Evolutionary conservation across 2,888 invertebrate genomes (phyloP).

Genomic region (Himalopsyche kuldschensis): DNA sequence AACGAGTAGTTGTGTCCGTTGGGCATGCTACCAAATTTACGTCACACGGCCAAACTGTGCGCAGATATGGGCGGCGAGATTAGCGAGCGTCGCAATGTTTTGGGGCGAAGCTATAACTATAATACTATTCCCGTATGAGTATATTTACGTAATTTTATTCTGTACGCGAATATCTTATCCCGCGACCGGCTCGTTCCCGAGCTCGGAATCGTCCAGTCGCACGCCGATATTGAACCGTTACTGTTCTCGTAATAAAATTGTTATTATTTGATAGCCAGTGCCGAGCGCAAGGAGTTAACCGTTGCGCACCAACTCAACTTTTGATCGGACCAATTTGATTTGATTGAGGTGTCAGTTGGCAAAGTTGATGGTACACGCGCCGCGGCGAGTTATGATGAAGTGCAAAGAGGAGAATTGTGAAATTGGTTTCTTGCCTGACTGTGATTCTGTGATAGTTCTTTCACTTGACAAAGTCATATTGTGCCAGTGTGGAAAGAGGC

Average conservation of each 20-base stretch:
- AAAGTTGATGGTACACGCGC: constrained; percentile 15
- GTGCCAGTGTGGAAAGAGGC: constrained; percentile 58
- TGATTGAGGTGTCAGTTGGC: not conserved
- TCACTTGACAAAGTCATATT: constrained; percentile 59
- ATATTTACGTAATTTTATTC: not conserved
- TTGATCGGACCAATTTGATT: not conserved
- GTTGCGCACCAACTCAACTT: not conserved
- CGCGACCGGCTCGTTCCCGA: not conserved
- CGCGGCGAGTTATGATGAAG: constrained; percentile 53
- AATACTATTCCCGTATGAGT: not conserved
- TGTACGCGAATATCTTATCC: not conserved
- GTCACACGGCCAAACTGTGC: not conserved
- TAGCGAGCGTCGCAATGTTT: not conserved
- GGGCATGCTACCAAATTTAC: not conserved
- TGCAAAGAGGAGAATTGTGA: constrained; percentile 62
- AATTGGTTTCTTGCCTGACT: constrained; percentile 59
- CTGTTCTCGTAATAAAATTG: not conserved
- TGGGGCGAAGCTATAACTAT: not conserved
- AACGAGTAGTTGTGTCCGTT: too few relatives aligned
- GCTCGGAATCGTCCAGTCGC: not conserved
- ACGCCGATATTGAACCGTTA: constrained; percentile 10
- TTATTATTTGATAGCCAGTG: not conserved
- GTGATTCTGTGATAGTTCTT: constrained; percentile 58
- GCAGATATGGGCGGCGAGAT: not conserved
- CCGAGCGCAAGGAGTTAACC: not conserved